Evolutionary conservation across 2,113 vertebrate species (phyloP), one percentile per base, ranked within the genome.

Genomic region (Jacana jacana): DNA sequence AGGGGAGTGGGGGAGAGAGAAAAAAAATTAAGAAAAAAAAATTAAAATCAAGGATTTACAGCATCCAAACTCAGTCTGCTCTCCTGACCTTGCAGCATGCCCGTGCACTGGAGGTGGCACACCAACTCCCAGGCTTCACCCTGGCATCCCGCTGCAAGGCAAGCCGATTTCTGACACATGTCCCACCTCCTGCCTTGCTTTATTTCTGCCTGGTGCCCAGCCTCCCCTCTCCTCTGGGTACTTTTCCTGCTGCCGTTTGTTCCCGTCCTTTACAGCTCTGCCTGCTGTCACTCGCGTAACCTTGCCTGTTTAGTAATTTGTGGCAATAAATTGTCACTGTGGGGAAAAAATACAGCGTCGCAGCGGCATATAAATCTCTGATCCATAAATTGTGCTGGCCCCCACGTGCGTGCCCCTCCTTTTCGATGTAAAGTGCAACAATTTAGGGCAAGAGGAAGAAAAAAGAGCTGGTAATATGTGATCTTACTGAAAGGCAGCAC

Each of bases 281-380:
- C 89, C 88, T 92, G 78, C 95, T 96, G 96, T 94, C 96, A 94
- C 91, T 91, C 3, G 37, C 7, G 7, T 88, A 96, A 92, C 96
- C 95, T 93, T 93, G 81, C 81, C 86, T 92, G 79, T 90, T 89
- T 91, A 81, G 91, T 96, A 94, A 97, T 97, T 96, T 97, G 96
- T 89, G 93, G 95, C 96, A 96, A 96, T 95, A 96, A 95, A 96
- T 65, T 95, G 96, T 96, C 96, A 95, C 76, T 76, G 85, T 89
- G 46, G 85, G 92, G 91, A 93, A 94, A 96, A 97, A 93, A 95
- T 96, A 96, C 91, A 84, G 95, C 71, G 0, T 89, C 48, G 2
- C 87, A 69, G 93, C 30, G 4, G 94, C 95, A 30, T 44, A 95
- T 95, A 97, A 97, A 97, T 96, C 95, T 94, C 84, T 87, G 75